phyloP scores from a whole-genome alignment of 2,888 invertebrate genomes.

The Mythimna pallens region DNA sequence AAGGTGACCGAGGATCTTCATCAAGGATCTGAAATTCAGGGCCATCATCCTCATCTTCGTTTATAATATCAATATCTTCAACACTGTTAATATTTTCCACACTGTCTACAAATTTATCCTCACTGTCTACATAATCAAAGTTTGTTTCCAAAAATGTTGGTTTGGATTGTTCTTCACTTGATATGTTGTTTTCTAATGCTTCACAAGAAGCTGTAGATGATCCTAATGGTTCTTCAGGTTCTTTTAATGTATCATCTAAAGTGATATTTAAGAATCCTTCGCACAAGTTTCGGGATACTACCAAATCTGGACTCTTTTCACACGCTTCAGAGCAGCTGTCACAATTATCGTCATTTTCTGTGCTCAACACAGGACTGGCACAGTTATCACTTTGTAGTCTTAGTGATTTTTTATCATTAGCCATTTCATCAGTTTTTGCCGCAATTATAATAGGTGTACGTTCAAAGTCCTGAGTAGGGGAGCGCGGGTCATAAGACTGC shows the following conservation, averaged over 20 bases:
- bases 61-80: conserved; percentile 49
- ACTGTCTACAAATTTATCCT: conserved; percentile 75
- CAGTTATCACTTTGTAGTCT: conserved; percentile 67
- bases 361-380: conserved; percentile 76
- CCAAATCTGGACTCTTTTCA: conserved; percentile 75
- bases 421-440: conserved; percentile 70
- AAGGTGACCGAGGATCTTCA: conserved; percentile 87
- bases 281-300: conserved; percentile 84
- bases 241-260: conserved; percentile 81
- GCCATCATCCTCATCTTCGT: conserved; percentile 63
- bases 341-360: conserved; percentile 71
- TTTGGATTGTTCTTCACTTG: conserved; percentile 74
- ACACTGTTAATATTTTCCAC: conserved; percentile 61
- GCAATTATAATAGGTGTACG: conserved; percentile 90
- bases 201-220: conserved; percentile 86
- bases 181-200: conserved; percentile 80
- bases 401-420: conserved; percentile 68
- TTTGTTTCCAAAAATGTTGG: conserved; percentile 91
- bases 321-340: conserved; percentile 75
- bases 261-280: conserved; percentile 81
- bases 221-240: conserved; percentile 80
- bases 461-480: conserved; percentile 91
- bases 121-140: conserved; percentile 90
- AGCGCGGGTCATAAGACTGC: conserved; percentile 90
- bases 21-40: conserved; percentile 78